Percentiles rank a stretch among this genome's conserved stretches.
Evolutionary conservation across 1,140 invertebrate genomes (phyloP).

Genomic region (Pseudomyrmex flavicornis): DNA sequence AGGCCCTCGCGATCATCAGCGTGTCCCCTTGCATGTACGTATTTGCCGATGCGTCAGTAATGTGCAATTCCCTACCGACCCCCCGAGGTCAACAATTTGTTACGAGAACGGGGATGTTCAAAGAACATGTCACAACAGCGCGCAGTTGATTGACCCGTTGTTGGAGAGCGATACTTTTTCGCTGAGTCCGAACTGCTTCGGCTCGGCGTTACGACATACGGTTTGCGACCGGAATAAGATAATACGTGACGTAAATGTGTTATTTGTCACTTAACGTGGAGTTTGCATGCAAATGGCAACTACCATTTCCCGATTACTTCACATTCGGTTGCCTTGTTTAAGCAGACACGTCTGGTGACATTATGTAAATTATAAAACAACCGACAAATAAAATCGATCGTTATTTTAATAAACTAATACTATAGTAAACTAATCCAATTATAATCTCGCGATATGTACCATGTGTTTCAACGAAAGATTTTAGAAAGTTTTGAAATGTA

Average conservation of each 20-base stretch:
- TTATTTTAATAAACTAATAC: too few species aligned
- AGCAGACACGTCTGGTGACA: not conserved
- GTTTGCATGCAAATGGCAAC: not conserved
- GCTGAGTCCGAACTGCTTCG: not conserved
- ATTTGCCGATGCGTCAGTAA: conserved; percentile 62
- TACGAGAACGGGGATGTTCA: conserved; percentile 66
- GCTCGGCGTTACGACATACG: not conserved
- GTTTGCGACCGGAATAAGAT: not conserved
- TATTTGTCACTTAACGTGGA: not conserved
- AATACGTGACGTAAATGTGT: not conserved
- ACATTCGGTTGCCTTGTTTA: not conserved
- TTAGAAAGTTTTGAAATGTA: too few species aligned
- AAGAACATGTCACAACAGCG: conserved; percentile 65
- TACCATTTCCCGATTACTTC: not conserved
- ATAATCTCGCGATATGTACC: too few species aligned
- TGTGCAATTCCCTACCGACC: conserved; percentile 66
- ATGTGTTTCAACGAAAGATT: too few species aligned
- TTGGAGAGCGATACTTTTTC: conserved; percentile 34
- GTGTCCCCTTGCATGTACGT: conserved; percentile 46
- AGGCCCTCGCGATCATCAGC: conserved; percentile 45
- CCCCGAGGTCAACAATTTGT: conserved; percentile 74
- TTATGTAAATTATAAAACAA: too few species aligned
- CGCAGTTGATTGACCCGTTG: conserved; percentile 70
- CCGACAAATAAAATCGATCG: too few species aligned
- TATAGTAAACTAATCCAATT: too few species aligned